Conservation (phyloP, 2,113 vertebrate genomes). For the Nibea albiflora region DNA sequence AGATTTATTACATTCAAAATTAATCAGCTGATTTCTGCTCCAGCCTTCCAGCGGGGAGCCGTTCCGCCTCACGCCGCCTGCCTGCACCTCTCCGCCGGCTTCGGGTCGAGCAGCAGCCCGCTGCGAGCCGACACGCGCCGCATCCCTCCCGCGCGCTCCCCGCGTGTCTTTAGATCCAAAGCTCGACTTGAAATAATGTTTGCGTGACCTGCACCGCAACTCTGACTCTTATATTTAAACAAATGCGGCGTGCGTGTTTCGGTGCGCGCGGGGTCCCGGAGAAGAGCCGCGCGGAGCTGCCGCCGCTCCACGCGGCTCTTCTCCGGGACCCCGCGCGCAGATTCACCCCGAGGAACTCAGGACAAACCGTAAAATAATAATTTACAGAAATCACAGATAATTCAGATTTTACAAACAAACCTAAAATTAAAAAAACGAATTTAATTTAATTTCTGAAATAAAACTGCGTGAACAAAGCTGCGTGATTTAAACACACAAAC, state of each 20-base stretch:
- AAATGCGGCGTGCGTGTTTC: neutral
- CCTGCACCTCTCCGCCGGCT: neutral
- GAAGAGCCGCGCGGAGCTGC: conserved; percentile 3
- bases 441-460: conserved; percentile 15
- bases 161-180: neutral
- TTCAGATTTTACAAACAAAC: neutral
- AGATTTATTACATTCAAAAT: too few relatives aligned
- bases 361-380: fast-evolving
- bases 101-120: neutral
- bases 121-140: neutral
- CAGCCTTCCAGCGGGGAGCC: neutral
- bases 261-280: too few relatives aligned
- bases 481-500: too few relatives aligned
- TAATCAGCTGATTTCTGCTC: too few relatives aligned
- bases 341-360: neutral
- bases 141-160: fast-evolving
- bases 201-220: fast-evolving
- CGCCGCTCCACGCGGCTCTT: neutral
- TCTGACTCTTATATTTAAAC: neutral
- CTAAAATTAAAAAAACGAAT: neutral
- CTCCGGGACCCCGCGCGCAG: fast-evolving
- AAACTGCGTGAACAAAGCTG: too few relatives aligned
- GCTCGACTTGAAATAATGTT: neutral
- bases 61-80: neutral
- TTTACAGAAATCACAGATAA: neutral